Conservation (phyloP, 2,113 vertebrate species). For the Lagopus muta region DNA sequence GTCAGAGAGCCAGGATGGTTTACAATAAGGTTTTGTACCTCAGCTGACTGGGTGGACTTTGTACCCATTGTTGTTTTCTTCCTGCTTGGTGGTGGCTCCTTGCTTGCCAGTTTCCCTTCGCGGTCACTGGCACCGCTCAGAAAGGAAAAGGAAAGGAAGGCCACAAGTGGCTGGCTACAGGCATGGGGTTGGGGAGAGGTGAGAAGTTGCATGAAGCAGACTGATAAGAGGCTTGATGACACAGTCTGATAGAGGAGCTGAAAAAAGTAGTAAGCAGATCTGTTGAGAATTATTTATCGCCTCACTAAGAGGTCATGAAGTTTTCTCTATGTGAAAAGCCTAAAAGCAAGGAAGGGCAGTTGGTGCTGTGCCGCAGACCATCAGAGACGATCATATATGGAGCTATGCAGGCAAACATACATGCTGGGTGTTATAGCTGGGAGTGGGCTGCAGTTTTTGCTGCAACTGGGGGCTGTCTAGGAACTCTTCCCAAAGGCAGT, state of each 20-base stretch:
- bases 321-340: background rate
- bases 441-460: background rate
- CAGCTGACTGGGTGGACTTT: conserved; percentile 52
- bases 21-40: conserved; percentile 60
- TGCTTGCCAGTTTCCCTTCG: conserved; percentile 36
- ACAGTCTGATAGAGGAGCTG: background rate
- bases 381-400: background rate
- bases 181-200: background rate
- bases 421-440: background rate
- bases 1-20: conserved; percentile 49
- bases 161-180: background rate
- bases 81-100: conserved; percentile 44
- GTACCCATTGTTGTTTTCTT: conserved; percentile 61
- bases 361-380: background rate
- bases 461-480: background rate
- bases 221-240: conserved; percentile 44
- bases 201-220: background rate
- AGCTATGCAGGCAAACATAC: background rate
- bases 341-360: background rate
- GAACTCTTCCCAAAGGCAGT: background rate
- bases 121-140: conserved; percentile 18
- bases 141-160: conserved; percentile 10
- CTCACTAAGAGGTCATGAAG: background rate
- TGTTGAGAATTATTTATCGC: conserved; percentile 16
- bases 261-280: background rate